Evolutionary conservation across 2,113 vertebrate species (phyloP).

Genomic region (Motacilla tschutschensis): DNA sequence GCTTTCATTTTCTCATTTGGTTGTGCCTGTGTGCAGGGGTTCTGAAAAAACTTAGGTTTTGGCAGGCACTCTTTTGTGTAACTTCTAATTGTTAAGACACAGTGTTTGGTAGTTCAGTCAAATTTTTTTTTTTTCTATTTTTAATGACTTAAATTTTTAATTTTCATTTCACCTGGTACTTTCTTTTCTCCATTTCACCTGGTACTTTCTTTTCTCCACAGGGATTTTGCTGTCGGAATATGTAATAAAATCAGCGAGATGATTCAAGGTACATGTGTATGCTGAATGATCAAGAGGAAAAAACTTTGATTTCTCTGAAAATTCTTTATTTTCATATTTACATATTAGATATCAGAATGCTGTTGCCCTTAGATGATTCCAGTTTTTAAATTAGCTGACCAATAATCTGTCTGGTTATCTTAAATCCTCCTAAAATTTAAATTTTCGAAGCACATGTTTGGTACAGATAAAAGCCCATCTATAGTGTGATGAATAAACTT

Average conservation of each 20-base stretch:
- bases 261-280: conserved; percentile 90
- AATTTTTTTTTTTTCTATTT: not conserved
- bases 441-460: not conserved
- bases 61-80: not conserved
- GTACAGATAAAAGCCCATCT: not conserved
- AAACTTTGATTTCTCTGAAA: not conserved
- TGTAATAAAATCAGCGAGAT: conserved; percentile 99
- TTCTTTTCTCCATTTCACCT: conserved; percentile 40
- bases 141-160: not conserved
- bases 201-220: conserved; percentile 59
- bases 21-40: rapidly evolving
- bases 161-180: not conserved
- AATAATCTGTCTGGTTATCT: not conserved
- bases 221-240: conserved; percentile 97
- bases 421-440: not conserved
- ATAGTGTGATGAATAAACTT: not conserved
- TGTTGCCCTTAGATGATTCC: not conserved
- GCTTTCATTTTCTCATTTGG: not conserved
- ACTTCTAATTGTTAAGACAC: not conserved
- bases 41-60: not conserved
- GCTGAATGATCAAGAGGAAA: not conserved
- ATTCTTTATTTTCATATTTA: not conserved
- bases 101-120: not conserved
- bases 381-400: not conserved
- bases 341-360: not conserved